These are phyloP conservation scores for Pelodiscus sinensis DNA, from an alignment of 2,113 vertebrate species.

Conservation along the genomic window DNA sequence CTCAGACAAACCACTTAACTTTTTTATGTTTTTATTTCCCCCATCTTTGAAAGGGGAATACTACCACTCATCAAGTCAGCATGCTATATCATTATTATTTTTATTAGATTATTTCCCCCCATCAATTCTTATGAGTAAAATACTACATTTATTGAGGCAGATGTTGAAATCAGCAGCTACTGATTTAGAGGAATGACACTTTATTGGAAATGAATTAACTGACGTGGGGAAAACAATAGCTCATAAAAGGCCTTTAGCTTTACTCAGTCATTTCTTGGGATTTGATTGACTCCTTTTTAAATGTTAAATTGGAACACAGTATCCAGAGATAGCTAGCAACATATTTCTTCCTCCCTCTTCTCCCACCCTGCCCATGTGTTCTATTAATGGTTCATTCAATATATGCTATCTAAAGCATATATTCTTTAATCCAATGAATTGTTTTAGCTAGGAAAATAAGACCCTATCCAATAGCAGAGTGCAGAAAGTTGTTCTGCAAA, in stretches of 20 bases:
- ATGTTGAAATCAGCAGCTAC: constrained; percentile 13
- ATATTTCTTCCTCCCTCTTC: background rate
- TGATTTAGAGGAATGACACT: background rate
- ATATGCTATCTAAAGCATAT: background rate
- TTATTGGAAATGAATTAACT: constrained; percentile 20
- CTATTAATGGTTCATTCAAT: background rate
- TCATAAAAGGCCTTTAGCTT: background rate
- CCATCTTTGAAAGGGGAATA: constrained; percentile 61
- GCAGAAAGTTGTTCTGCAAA: constrained; percentile 4
- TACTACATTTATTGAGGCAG: constrained; percentile 21
- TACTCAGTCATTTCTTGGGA: background rate
- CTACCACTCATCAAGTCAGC: constrained; percentile 11
- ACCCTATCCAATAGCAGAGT: background rate
- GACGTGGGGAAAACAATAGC: background rate
- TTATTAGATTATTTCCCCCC: background rate
- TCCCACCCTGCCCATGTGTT: background rate
- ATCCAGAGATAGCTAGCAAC: background rate
- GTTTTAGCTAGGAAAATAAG: background rate
- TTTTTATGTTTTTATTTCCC: constrained; percentile 51
- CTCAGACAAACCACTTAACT: constrained; percentile 64
- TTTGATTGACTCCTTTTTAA: background rate
- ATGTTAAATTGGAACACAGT: background rate
- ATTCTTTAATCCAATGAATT: background rate
- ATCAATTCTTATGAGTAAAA: constrained; percentile 28
- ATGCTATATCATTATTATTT: constrained; percentile 36